Evolutionary conservation across 2,113 vertebrate genomes (phyloP).

Genomic region (Aptenodytes patagonicus): DNA sequence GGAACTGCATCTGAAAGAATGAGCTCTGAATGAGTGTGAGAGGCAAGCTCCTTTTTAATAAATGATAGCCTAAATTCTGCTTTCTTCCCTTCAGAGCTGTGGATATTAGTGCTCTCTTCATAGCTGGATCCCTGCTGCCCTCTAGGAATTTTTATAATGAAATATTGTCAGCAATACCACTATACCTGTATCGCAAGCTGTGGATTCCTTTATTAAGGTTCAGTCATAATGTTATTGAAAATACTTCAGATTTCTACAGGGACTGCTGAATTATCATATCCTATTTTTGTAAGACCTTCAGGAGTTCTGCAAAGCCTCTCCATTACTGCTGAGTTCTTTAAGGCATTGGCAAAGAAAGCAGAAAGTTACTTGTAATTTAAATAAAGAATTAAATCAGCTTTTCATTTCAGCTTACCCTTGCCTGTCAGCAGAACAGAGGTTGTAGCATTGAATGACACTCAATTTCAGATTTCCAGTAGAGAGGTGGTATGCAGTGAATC

Average conservation of each 20-base stretch:
- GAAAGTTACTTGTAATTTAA: neutral
- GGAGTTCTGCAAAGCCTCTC: neutral
- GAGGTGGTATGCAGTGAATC: neutral
- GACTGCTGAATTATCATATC: neutral
- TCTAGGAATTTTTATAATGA: constrained; percentile 36
- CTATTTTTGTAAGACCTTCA: neutral
- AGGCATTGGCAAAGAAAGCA: neutral
- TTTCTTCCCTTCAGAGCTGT: neutral
- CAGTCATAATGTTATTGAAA: neutral
- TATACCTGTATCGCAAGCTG: neutral
- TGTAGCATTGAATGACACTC: neutral
- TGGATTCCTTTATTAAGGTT: constrained; percentile 1
- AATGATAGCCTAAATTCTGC: neutral
- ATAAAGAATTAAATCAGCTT: constrained; percentile 3
- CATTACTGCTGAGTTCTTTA: neutral
- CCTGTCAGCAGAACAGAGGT: neutral
- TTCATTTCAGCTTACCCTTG: neutral
- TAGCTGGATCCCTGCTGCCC: constrained; percentile 28
- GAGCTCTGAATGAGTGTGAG: neutral
- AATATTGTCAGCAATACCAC: neutral
- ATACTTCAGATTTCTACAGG: neutral
- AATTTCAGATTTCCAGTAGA: neutral
- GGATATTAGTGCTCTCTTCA: neutral
- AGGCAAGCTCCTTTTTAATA: neutral
- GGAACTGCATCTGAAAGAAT: neutral